Evolutionary conservation across 2,797 vertebrate species (phyloP), one percentile per base, ranked within the genome.

Genomic region (Parambassis ranga): DNA sequence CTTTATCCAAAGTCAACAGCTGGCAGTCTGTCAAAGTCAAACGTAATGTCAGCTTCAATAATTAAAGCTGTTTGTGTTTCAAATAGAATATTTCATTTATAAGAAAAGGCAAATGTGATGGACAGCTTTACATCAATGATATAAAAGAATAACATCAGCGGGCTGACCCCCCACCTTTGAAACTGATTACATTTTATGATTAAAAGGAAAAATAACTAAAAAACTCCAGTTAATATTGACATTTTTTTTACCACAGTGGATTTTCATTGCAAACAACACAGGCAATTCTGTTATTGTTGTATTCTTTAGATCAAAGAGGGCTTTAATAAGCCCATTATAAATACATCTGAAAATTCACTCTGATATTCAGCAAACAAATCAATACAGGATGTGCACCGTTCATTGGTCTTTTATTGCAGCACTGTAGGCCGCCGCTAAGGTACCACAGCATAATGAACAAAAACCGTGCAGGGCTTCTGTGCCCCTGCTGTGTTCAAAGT

Each of bases 281-380:
- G 77, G 68, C 58, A 37, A 64, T 85, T 84, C 75, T 87, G 85
- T 85, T 88, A 84, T 87, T 91, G 89, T 89, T 92, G 86, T 85
- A 90, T 89, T 90, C 88, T 87, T 88, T 71, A 88, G 88, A 92
- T 93, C 91, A 93, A 93, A 93, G 75, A 79, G 73, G 52, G 80
- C 90, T 92, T 91, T 93, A 93, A 93, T 92, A 90, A 92, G 90
- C 73, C 87, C 86, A 93, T 93, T 92, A 92, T 92, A 93, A 92
- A 93, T 92, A 92, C 88, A 92, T 93, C 91, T 90, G 89, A 93
- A 91, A 89, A 90, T 85, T 82, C 84, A 86, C 90, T 93, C 79
- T 87, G 81, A 84, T 90, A 92, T 93, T 92, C 92, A 82, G 85
- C 87, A 92, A 93, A 92, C 90, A 92, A 90, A 92, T 93, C 92